phyloP scores from a whole-genome alignment of 2,797 vertebrate species.

The Macroramphosus scolopax region DNA sequence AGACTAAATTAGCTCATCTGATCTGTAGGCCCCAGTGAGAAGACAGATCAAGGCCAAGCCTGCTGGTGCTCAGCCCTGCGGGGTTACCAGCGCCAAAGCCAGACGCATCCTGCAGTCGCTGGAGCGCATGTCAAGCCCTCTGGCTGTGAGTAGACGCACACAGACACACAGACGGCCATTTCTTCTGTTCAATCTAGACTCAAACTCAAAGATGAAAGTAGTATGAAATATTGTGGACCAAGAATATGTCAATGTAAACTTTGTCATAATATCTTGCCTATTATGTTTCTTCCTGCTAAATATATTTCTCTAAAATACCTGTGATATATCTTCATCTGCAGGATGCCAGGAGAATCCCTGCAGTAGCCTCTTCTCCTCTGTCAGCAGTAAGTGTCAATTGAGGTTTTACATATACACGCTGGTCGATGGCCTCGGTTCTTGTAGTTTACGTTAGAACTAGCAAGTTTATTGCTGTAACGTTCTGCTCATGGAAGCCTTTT shows the following conservation, averaged over 20 bases:
- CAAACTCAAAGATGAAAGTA: too few relatives aligned
- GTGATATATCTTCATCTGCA: constrained; percentile 51
- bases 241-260: not conserved
- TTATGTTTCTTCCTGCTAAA: constrained; percentile 1
- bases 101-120: constrained; percentile 92
- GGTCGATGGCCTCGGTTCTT: too few relatives aligned
- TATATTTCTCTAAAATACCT: not conserved
- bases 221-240: not conserved
- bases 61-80: constrained; percentile 84
- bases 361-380: constrained; percentile 78
- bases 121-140: constrained; percentile 97
- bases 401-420: not conserved
- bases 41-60: constrained; percentile 95
- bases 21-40: constrained; percentile 85
- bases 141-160: constrained; percentile 82
- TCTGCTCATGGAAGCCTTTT: not conserved
- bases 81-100: constrained; percentile 93
- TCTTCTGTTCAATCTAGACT: too few relatives aligned
- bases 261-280: not conserved
- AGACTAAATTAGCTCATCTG: constrained; percentile 23
- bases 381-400: constrained; percentile 82
- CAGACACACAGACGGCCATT: too few relatives aligned
- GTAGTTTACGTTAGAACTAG: too few relatives aligned
- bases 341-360: constrained; percentile 97
- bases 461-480: too few relatives aligned